These are phyloP conservation scores for Elegia similella DNA, from an alignment of 2,888 invertebrate species.

Conservation along the genomic window DNA sequence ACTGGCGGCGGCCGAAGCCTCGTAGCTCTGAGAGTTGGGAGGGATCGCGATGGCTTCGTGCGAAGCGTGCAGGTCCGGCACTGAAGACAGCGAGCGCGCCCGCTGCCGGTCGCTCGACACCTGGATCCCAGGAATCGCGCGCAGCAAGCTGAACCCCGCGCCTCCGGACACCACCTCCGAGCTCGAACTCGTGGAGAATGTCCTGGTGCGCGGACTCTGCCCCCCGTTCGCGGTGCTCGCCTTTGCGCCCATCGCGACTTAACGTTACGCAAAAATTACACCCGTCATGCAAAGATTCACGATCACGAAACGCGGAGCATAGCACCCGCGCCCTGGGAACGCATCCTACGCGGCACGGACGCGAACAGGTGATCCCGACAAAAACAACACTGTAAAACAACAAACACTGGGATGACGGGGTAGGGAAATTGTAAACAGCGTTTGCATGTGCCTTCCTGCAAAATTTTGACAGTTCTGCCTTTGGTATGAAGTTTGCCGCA, in stretches of 20 bases:
- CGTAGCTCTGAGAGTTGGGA: slow-evolving; percentile 83
- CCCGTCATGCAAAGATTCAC: slow-evolving; percentile 56
- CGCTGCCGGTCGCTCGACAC: slow-evolving; percentile 90
- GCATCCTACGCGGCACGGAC: slow-evolving; percentile 71
- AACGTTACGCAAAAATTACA: slow-evolving; percentile 71
- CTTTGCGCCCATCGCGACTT: slow-evolving; percentile 90
- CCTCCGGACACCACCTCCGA: slow-evolving; percentile 83
- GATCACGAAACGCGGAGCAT: slow-evolving; percentile 71
- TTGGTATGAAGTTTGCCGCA: slow-evolving; percentile 42
- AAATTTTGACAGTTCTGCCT: slow-evolving; percentile 73
- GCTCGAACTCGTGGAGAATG: slow-evolving; percentile 88
- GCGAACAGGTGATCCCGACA: slow-evolving; percentile 37
- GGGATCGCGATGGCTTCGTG: slow-evolving; percentile 84
- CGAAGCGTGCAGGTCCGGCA: slow-evolving; percentile 86
- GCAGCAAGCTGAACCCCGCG: slow-evolving; percentile 85
- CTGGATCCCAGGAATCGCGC: slow-evolving; percentile 87
- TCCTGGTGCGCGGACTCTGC: slow-evolving; percentile 87
- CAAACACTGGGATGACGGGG: slow-evolving; percentile 59
- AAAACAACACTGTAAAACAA: slow-evolving; percentile 55
- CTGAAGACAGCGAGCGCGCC: slow-evolving; percentile 91
- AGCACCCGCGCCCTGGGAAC: slow-evolving; percentile 68
- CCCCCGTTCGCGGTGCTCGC: slow-evolving; percentile 90
- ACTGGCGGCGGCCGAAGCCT: slow-evolving; percentile 84
- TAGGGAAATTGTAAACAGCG: slow-evolving; percentile 74
- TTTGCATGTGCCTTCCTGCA: slow-evolving; percentile 74